Base-by-base conservation (phyloP, 2,888 invertebrate genomes). In the Erynnis tages region DNA sequence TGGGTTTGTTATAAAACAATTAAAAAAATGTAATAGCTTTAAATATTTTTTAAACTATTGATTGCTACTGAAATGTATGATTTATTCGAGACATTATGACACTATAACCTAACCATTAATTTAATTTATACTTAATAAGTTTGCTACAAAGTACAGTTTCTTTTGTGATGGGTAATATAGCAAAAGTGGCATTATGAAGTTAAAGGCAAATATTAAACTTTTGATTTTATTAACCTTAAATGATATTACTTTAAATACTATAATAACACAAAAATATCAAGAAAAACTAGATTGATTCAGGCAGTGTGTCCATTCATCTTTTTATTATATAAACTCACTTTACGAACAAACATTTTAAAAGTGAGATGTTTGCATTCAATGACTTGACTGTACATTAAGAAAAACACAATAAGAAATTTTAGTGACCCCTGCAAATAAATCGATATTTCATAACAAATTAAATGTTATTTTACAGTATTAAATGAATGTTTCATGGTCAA, bases 161-260 rank as follows among this genome's bases (percentile, higher is more conserved):
- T 57, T 58, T 66, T 73, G 70, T 74, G 73, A 73, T 73, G 67
- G 56, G 61, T 61, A n/a, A n/a, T n/a, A 62, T 56, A 54, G 55
- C 54, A 40, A 29, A 47, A 40, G 32, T 60, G 60, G 40, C 11
- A 52, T 65, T 71, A 67, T 63, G 69, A 66, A 73, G 53, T 25
- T 14, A 44, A 32, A 38, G 32, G 8, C 16, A n/a, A 11, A 11
- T 1, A 1, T 8, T 14, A 1, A 5, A 10, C 11, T 10, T 32
- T 3, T 1, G 13, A n/a, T 17, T 34, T n/a, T 8, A 17, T 4
- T 34, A 16, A 21, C 21, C 5, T 5, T 5, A 3, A 21, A 21
- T 21, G 5, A 3, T 21, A 4, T 21, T 5, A 4, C n/a, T n/a
- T n/a, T n/a, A n/a, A n/a, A n/a, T n/a, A n/a, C n/a, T n/a, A n/a